These are phyloP conservation scores for Automeris io DNA, from an alignment of 2,888 invertebrate genomes.

Conservation along the genomic window DNA sequence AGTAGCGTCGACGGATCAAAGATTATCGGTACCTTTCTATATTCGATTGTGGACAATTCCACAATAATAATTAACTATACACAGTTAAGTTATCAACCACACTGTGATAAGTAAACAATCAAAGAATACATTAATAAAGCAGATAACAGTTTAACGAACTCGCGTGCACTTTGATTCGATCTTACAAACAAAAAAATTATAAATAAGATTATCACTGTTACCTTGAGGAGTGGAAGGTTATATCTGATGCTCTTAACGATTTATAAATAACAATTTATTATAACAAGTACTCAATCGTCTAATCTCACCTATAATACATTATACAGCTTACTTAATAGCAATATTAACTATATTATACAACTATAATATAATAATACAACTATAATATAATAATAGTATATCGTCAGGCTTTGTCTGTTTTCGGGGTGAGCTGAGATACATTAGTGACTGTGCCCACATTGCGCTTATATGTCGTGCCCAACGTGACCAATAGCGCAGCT, in stretches of 20 bases:
- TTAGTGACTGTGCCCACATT: no score
- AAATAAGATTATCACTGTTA: conserved; percentile 7
- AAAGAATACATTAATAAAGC: conserved; percentile 57
- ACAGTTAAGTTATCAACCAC: conserved; percentile 33
- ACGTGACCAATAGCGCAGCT: no score
- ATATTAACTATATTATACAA: no score
- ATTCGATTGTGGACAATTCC: conserved; percentile 4
- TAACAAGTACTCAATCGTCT: no score
- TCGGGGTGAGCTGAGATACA: no score
- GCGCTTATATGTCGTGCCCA: no score
- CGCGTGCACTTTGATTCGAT: conserved; percentile 46
- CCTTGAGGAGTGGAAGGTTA: conserved; percentile 4
- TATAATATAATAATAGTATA: no score
- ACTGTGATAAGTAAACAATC: conserved; percentile 65
- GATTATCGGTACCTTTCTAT: conserved; percentile 3
- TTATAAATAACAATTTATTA: not conserved
- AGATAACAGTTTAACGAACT: conserved; percentile 67
- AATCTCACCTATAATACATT: no score
- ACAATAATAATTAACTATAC: conserved; percentile 26
- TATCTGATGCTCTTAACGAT: not conserved
- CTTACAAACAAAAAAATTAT: conserved; percentile 46
- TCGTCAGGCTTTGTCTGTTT: no score
- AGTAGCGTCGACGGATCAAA: conserved; percentile 1
- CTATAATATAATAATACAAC: no score
- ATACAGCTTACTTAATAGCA: no score